Evolutionary conservation across 2,113 vertebrate genomes (phyloP).

Genomic region (Microcebus jonahi): DNA sequence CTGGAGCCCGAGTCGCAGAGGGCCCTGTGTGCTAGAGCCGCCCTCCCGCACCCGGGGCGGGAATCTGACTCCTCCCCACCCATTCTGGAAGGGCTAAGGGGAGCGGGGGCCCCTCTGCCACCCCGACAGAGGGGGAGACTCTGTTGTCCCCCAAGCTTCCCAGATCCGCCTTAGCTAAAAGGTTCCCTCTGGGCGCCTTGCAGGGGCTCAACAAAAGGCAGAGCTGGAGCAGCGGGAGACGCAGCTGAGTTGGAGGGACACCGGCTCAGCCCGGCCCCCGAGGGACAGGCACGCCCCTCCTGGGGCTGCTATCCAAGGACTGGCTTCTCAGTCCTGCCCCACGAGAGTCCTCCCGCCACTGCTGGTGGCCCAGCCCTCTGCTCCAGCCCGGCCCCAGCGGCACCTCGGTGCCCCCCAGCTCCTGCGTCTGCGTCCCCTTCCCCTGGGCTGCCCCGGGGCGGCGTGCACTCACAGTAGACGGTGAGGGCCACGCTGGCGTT

Average conservation of each 20-base stretch:
- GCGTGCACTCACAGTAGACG: conserved; percentile 93
- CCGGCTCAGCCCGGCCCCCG: not conserved
- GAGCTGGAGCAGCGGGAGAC: not conserved
- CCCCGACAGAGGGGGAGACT: not conserved
- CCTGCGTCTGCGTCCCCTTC: not conserved
- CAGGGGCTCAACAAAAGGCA: not conserved
- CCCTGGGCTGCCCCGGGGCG: rapidly evolving
- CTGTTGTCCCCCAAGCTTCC: not conserved
- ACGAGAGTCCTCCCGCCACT: not conserved
- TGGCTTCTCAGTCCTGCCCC: not conserved
- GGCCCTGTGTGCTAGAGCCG: not conserved
- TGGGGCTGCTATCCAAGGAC: not conserved
- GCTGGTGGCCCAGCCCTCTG: not conserved
- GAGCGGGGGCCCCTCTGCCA: not conserved
- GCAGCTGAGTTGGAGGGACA: not conserved
- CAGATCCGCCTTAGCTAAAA: not conserved
- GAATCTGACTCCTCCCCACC: not conserved
- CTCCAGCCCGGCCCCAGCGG: not conserved
- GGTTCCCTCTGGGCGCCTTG: not conserved
- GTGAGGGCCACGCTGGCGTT: conserved; percentile 95
- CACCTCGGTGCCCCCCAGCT: not conserved
- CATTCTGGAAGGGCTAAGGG: not conserved
- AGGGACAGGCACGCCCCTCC: not conserved
- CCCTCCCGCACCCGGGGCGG: not conserved
- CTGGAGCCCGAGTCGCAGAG: not conserved